phyloP scores from a whole-genome alignment of 2,113 vertebrate species.

The Psittacara wagleri region DNA sequence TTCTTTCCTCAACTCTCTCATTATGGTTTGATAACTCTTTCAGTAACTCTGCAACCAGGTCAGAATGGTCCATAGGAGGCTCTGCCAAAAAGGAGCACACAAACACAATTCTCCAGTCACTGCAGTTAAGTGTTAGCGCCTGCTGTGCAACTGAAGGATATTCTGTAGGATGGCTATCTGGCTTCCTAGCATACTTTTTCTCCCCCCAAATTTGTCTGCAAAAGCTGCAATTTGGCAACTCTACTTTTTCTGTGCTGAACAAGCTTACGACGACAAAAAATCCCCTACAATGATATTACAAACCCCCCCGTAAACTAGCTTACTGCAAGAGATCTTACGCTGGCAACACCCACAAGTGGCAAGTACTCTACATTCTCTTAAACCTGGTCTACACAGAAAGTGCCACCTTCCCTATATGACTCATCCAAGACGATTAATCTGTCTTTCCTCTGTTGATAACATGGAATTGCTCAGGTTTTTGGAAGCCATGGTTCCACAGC shows the following conservation, averaged over 20 bases:
- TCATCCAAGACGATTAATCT: neutral
- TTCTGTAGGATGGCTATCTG: neutral
- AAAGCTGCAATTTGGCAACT: neutral
- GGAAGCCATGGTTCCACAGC: neutral
- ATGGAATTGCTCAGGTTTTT: neutral
- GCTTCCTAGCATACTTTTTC: neutral
- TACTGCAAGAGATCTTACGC: neutral
- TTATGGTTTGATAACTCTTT: slow-evolving; percentile 95
- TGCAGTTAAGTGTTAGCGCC: neutral
- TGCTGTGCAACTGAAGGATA: neutral
- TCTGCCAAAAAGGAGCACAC: slow-evolving; percentile 72
- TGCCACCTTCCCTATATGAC: neutral
- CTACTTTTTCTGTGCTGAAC: neutral
- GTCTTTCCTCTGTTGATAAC: neutral
- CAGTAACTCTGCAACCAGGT: slow-evolving; percentile 90
- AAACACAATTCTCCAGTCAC: neutral
- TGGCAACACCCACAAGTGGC: neutral
- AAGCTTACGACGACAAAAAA: neutral
- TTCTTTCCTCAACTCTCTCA: slow-evolving; percentile 92
- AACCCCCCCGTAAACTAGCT: accelerated
- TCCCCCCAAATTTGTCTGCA: neutral
- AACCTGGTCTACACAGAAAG: neutral
- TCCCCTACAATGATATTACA: accelerated
- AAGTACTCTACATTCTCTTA: neutral
- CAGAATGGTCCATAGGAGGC: slow-evolving; percentile 88